phyloP scores from a whole-genome alignment of 1,140 invertebrate genomes.

The Dendrolimus kikuchii region DNA sequence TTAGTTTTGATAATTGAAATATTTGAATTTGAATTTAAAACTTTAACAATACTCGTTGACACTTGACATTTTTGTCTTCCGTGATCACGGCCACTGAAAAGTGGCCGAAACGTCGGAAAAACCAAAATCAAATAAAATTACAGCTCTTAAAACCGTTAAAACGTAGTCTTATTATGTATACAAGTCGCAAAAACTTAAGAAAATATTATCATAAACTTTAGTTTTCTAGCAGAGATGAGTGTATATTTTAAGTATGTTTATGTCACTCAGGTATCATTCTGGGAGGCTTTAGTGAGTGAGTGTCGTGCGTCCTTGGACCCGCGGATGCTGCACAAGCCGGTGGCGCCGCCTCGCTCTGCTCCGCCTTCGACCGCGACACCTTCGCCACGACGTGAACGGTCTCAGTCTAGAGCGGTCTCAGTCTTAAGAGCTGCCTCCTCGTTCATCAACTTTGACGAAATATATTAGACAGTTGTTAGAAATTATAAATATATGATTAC shows the following conservation, averaged over 20 bases:
- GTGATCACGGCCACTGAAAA: too few species aligned
- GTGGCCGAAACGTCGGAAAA: too few species aligned
- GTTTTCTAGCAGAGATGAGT: too few species aligned
- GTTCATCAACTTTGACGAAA: slow-evolving; percentile 62
- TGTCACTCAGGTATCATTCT: slow-evolving; percentile 39
- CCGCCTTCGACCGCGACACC: slow-evolving; percentile 38
- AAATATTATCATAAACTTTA: too few species aligned
- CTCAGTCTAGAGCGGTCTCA: slow-evolving; percentile 48
- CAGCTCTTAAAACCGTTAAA: too few species aligned
- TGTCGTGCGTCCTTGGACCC: slow-evolving; percentile 52
- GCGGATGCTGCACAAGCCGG: slow-evolving; percentile 37
- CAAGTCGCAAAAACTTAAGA: too few species aligned
- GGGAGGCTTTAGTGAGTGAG: slow-evolving; percentile 47
- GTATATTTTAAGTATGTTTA: background rate
- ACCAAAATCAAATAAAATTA: too few species aligned
- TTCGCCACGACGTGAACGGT: slow-evolving; percentile 38
- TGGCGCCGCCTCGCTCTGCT: slow-evolving; percentile 45
- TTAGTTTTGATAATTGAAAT: too few species aligned
- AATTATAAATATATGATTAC: background rate
- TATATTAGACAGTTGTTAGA: slow-evolving; percentile 30
- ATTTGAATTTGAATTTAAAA: too few species aligned
- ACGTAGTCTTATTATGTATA: too few species aligned
- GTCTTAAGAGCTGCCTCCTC: slow-evolving; percentile 48
- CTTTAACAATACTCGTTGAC: too few species aligned
- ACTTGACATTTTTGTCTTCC: too few species aligned